These are phyloP conservation scores for Saguinus midas DNA, from an alignment of 2,113 vertebrate species.

Conservation along the genomic window DNA sequence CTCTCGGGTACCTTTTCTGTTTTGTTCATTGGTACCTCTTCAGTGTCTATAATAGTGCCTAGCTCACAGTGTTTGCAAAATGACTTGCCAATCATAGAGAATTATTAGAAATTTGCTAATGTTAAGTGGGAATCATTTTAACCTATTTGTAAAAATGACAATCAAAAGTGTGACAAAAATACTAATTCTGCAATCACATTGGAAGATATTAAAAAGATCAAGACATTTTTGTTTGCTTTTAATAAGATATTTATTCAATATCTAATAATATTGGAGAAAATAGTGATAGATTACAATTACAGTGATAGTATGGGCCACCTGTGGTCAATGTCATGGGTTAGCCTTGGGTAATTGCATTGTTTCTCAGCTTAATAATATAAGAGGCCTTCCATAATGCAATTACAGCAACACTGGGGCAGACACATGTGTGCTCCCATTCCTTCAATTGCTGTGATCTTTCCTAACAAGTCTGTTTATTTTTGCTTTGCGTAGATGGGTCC, in stretches of 20 bases:
- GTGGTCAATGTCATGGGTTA: neutral
- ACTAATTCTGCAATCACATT: neutral
- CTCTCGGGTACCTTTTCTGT: neutral
- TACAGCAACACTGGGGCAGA: neutral
- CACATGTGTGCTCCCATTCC: neutral
- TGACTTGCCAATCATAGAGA: neutral
- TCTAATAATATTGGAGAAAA: neutral
- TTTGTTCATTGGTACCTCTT: neutral
- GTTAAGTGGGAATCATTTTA: neutral
- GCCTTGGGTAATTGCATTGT: neutral
- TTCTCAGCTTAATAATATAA: neutral
- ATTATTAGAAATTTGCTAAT: neutral
- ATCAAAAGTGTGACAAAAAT: neutral
- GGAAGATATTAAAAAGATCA: neutral
- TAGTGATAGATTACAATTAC: neutral
- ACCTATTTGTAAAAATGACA: neutral
- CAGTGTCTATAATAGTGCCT: neutral
- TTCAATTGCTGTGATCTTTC: slow-evolving; percentile 38
- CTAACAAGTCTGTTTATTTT: slow-evolving; percentile 75
- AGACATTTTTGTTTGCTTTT: neutral
- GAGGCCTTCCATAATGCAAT: neutral
- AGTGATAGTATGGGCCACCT: neutral
- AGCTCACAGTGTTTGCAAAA: neutral
- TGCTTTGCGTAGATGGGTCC: slow-evolving; percentile 67
- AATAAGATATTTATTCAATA: neutral